Evolutionary conservation across 2,113 vertebrate genomes (phyloP).

Genomic region (Pogonocichla stellata): DNA sequence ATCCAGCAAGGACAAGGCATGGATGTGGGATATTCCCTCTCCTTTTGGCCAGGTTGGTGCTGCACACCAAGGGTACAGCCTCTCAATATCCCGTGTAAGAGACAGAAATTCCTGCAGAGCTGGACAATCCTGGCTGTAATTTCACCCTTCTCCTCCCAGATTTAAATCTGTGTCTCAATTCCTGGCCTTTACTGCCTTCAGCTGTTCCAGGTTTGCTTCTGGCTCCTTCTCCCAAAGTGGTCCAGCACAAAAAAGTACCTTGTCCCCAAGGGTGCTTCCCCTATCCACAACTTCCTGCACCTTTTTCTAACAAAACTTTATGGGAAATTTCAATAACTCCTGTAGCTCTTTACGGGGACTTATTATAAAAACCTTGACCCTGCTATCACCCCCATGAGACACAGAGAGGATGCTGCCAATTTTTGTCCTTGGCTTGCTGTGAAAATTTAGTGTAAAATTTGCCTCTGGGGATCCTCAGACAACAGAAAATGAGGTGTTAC

Average conservation of each 20-base stretch:
- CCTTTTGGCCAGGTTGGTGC: neutral
- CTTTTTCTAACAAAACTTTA: neutral
- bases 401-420: neutral
- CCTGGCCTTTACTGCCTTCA: neutral
- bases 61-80: rapidly evolving
- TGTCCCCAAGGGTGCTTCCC: neutral
- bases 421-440: neutral
- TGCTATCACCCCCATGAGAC: neutral
- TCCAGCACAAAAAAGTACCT: neutral
- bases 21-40: neutral
- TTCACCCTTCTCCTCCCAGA: neutral
- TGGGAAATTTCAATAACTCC: neutral
- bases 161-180: neutral
- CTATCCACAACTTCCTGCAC: neutral
- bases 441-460: neutral
- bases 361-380: neutral
- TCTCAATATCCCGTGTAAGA: rapidly evolving
- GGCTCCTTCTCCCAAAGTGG: neutral
- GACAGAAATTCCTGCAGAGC: neutral
- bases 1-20: neutral
- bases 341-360: neutral
- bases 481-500: neutral
- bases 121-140: neutral
- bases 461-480: neutral
- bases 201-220: neutral